These are phyloP conservation scores for Melieria crassipennis DNA, from an alignment of 2,888 invertebrate genomes.

Conservation along the genomic window DNA sequence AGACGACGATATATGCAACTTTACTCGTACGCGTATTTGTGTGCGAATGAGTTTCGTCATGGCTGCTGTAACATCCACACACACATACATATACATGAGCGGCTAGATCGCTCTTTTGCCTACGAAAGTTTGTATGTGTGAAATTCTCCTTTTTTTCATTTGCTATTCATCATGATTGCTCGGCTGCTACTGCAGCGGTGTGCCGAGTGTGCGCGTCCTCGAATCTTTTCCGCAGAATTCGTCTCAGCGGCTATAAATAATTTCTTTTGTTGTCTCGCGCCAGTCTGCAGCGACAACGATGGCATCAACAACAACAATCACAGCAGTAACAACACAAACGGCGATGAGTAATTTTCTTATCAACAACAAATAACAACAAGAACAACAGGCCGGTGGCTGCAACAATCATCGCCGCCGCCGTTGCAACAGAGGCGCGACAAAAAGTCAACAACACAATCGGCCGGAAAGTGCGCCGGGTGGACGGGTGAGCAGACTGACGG, in stretches of 20 bases:
- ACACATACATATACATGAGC: no score
- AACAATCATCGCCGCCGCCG: slow-evolving; percentile 36
- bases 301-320: slow-evolving; percentile 38
- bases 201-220: no score
- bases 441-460: slow-evolving; percentile 19
- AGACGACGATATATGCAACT: no score
- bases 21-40: no score
- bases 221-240: no score
- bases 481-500: slow-evolving; percentile 14
- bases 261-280: slow-evolving; percentile 58
- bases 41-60: no score
- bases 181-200: no score
- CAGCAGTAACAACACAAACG: slow-evolving; percentile 26
- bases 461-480: not conserved
- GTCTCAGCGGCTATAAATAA: not conserved
- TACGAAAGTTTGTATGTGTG: no score
- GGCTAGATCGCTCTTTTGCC: no score
- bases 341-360: slow-evolving; percentile 31
- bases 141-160: no score
- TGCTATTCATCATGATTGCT: no score
- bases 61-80: no score
- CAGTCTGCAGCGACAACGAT: slow-evolving; percentile 45
- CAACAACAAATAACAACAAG: slow-evolving; percentile 8
- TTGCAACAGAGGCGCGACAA: slow-evolving; percentile 11
- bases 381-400: slow-evolving; percentile 9